These are phyloP conservation scores for Hirtodrosophila cameraria DNA, from an alignment of 2,888 invertebrate genomes.

Conservation along the genomic window DNA sequence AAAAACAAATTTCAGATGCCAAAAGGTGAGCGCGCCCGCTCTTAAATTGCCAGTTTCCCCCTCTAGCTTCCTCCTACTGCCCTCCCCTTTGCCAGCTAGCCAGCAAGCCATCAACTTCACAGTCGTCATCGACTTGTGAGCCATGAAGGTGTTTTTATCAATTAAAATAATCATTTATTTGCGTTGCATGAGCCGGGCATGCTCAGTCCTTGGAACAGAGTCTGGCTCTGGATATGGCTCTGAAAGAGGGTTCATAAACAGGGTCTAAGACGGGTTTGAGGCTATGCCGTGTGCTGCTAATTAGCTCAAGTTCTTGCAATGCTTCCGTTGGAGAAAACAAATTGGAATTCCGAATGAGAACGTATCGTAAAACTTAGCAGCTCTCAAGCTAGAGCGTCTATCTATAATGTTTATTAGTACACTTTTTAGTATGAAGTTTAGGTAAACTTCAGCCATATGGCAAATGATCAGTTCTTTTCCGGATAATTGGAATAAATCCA, in stretches of 20 bases:
- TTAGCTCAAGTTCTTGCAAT: slow-evolving; percentile 35
- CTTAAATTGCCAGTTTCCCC: slow-evolving; percentile 55
- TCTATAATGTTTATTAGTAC: too few relatives aligned
- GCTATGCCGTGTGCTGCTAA: slow-evolving; percentile 48
- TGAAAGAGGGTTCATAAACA: neutral
- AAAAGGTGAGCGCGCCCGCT: slow-evolving; percentile 54
- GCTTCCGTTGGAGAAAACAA: slow-evolving; percentile 35
- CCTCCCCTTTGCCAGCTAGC: neutral
- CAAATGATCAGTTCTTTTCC: too few relatives aligned
- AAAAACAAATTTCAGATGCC: slow-evolving; percentile 70
- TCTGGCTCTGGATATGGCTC: neutral
- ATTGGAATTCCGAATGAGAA: slow-evolving; percentile 5
- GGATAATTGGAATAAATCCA: too few relatives aligned
- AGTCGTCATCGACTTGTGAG: slow-evolving; percentile 40
- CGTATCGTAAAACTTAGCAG: neutral
- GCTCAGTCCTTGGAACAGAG: slow-evolving; percentile 15
- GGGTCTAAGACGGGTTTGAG: neutral
- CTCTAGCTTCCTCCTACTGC: neutral
- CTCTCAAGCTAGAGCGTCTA: neutral
- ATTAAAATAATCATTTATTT: slow-evolving; percentile 76
- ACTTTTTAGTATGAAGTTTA: too few relatives aligned
- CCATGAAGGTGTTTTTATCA: slow-evolving; percentile 74
- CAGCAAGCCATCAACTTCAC: neutral
- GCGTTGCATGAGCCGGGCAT: slow-evolving; percentile 48
- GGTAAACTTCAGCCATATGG: too few relatives aligned